These are phyloP conservation scores for Orussus abietinus DNA, from an alignment of 1,140 invertebrate species.

Conservation along the genomic window DNA sequence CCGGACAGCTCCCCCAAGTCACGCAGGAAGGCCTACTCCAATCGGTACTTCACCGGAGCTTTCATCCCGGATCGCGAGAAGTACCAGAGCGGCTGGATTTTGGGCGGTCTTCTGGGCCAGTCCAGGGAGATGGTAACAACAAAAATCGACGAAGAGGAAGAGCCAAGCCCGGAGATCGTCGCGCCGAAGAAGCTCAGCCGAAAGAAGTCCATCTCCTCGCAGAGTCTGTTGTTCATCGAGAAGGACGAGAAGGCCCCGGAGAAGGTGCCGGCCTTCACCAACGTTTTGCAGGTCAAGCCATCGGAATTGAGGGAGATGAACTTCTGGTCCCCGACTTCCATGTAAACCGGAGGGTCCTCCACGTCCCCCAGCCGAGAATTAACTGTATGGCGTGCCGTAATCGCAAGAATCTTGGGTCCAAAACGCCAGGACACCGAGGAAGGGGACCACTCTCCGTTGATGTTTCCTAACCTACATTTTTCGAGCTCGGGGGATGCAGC, in stretches of 20 bases:
- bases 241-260: conserved; percentile 37
- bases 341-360: conserved; percentile 57
- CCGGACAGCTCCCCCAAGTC: conserved; percentile 55
- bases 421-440: neutral
- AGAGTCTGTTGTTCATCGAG: conserved; percentile 51
- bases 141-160: conserved; percentile 44
- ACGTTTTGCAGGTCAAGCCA: conserved; percentile 59
- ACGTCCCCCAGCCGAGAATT: no score
- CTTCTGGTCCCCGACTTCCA: conserved; percentile 78
- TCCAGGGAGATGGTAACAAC: conserved; percentile 36
- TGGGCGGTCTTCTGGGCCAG: conserved; percentile 51
- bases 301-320: conserved; percentile 77
- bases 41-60: conserved; percentile 54
- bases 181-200: conserved; percentile 29
- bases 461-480: neutral
- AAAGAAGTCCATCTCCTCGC: conserved; percentile 50
- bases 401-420: neutral
- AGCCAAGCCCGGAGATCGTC: conserved; percentile 19
- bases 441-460: neutral
- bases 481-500: neutral
- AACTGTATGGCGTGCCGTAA: neutral
- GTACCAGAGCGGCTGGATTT: conserved; percentile 54
- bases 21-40: conserved; percentile 35
- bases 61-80: conserved; percentile 47
- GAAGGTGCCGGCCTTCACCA: conserved; percentile 14